A percentile compares a stretch with the other conserved stretches of the same genome.
These are phyloP conservation scores for Pterobdella sp. DNA, from an alignment of 2,888 invertebrate species.

Conservation along the genomic window DNA sequence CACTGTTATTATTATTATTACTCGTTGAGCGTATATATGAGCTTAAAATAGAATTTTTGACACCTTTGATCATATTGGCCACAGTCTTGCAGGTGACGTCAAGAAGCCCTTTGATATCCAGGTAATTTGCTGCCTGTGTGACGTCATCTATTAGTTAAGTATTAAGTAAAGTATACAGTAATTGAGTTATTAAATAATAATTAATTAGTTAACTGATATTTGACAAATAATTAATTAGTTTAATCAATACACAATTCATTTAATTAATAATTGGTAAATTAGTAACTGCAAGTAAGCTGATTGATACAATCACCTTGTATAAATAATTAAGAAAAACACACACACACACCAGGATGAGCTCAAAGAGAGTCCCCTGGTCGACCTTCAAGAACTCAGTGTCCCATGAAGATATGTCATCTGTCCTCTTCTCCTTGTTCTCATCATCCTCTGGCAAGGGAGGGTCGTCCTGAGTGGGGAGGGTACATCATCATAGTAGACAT, in stretches of 20 bases:
- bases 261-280: conserved; percentile 15
- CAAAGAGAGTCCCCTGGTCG: conserved; percentile 68
- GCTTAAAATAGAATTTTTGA: too few relatives aligned
- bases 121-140: conserved; percentile 76
- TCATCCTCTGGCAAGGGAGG: conserved; percentile 75
- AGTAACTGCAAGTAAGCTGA: not conserved
- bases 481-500: not conserved
- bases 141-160: too few relatives aligned
- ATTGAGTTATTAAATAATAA: too few relatives aligned
- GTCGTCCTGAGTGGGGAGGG: conserved; percentile 61
- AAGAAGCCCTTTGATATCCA: conserved; percentile 77
- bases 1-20: too few relatives aligned
- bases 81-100: conserved; percentile 98
- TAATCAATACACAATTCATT: not conserved
- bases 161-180: too few relatives aligned
- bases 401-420: conserved; percentile 97
- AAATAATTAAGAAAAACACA: not conserved
- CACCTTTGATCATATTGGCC: conserved; percentile 97
- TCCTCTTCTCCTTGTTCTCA: conserved; percentile 95
- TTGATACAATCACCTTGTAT: too few relatives aligned
- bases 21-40: too few relatives aligned
- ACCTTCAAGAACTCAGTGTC: conserved; percentile 98
- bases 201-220: not conserved
- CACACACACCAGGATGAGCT: conserved; percentile 67
- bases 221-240: not conserved